Base-by-base conservation (phyloP, 2,888 invertebrate species). In the Ganaspis brasiliensis region DNA sequence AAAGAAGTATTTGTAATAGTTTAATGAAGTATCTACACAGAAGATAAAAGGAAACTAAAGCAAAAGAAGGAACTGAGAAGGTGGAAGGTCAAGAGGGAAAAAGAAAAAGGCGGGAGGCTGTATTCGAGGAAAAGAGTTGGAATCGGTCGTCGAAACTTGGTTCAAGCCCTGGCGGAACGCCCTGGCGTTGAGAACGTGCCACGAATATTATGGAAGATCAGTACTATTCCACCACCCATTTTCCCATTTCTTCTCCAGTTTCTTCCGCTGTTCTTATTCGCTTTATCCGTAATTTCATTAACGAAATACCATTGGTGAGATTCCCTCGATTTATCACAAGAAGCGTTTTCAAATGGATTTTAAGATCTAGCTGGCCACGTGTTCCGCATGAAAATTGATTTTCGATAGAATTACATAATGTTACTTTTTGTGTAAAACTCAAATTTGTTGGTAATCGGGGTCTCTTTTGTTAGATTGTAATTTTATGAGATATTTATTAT, bases 281-380 rank as follows among this genome's bases (percentile, higher is more conserved):
- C 79, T 77, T 81, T 77, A 72, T 73, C 77, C 78, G 81, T 83
- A 81, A 84, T 83, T 84, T 82, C 83, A 84, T 84, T 83, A 83
- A 81, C 81, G 82, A 82, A 83, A 83, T 82, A 78, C 81, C 79
- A 73, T 21, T 31, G 35, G 80, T 67, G 52, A 79, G 75, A 77
- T 80, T 75, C 76, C 74, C 79, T 79, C 79, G 76, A 81, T 81
- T 81, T 79, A 76, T 76, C 78, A 73, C 77, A 77, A 81, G 77
- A 74, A 75, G 63, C 73, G 79, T 45, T 81, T 73, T 70, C 73
- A 73, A 79, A 79, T 76, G 76, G 77, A 79, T 81, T 81, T 76
- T 79, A 73, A 79, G 67, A 67, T 67, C 40, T 45, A 76, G 70
- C 74, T 70, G 74, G 75, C 72, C 77, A 79, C 59, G 70, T 55